Evolutionary conservation across 1,140 invertebrate species (phyloP), one percentile per base, ranked within the genome.

Genomic region (Drosophila novamexicana): DNA sequence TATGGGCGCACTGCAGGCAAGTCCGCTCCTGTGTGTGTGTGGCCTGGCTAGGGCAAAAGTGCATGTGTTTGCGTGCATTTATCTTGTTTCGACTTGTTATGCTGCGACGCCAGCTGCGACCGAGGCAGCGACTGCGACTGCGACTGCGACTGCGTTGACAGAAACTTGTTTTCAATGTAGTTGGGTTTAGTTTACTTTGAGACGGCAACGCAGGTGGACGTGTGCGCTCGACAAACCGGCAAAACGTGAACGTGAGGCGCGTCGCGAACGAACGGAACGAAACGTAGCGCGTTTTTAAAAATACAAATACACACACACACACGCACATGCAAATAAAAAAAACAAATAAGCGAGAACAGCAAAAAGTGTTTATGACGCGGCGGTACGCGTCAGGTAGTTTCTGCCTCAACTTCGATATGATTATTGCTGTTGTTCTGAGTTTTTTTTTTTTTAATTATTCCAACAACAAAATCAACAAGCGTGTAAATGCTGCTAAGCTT

Each of bases 91-190:
- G 56, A 72, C 67, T 81, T 84, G 66, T 68, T 75, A 77, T 81
- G 77, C 77, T 81, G 79, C 77, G 53, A 47, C 62, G 69, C 47
- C 32, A 40, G 65, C 45, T 12, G 54, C 54, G 54, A 57, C 54
- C 34, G 36, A 34, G 12, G 14, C 70, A 7, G 49, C 42, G 65
- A 37, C 64, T 6, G 12, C 36, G 53, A 22, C 66, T 32, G 59
- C 34, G 8, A 34, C 50, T 3, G 34, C 9, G 71, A 45, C 81
- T 47, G 56, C 66, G 68, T 59, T 68, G 10, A 70, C 56, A 74
- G 85, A 86, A 86, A 90, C 78, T 82, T 82, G 86, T 91, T 91
- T 91, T 85, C 75, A 91, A 80, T 72, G 68, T 86, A 88, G 83
- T 82, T 86, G 70, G 79, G 57, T 88, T 86, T 91, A 91, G 81